Evolutionary conservation across 2,113 vertebrate species (phyloP).

Genomic region (Blennius ocellaris): DNA sequence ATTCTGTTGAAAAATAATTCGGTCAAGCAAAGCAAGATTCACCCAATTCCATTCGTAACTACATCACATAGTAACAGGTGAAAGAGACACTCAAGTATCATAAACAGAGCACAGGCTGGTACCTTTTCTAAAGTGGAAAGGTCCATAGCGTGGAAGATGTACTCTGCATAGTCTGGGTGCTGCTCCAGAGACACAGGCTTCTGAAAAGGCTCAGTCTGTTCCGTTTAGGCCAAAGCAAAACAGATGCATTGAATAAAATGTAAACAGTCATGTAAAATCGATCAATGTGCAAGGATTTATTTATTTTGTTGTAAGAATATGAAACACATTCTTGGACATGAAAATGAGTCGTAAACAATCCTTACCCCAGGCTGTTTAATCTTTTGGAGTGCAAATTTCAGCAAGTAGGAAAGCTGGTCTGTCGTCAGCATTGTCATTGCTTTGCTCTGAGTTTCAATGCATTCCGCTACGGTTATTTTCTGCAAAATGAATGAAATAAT

Average conservation of each 20-base stretch:
- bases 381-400: constrained; percentile 99
- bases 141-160: constrained; percentile 99
- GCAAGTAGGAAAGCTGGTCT: constrained; percentile 96
- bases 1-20: constrained; percentile 82
- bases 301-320: not conserved
- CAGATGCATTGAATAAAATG: constrained; percentile 8
- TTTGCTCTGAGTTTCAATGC: constrained; percentile 99
- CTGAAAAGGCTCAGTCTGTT: constrained; percentile 97
- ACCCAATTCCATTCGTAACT: too few relatives aligned
- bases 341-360: not conserved
- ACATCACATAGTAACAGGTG: too few relatives aligned
- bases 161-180: constrained; percentile 98
- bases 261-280: not conserved
- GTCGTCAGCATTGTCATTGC: constrained; percentile 98
- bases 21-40: too few relatives aligned
- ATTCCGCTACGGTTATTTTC: constrained; percentile 99
- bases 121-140: constrained; percentile 98
- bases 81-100: too few relatives aligned
- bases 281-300: not conserved
- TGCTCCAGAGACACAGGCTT: constrained; percentile 98
- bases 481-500: constrained; percentile 61
- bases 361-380: constrained; percentile 99
- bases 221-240: constrained; percentile 29
- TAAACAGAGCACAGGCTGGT: constrained; percentile 15
- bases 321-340: not conserved